Conservation (phyloP, 2,113 vertebrate species). For the Hemiscyllium ocellatum region DNA sequence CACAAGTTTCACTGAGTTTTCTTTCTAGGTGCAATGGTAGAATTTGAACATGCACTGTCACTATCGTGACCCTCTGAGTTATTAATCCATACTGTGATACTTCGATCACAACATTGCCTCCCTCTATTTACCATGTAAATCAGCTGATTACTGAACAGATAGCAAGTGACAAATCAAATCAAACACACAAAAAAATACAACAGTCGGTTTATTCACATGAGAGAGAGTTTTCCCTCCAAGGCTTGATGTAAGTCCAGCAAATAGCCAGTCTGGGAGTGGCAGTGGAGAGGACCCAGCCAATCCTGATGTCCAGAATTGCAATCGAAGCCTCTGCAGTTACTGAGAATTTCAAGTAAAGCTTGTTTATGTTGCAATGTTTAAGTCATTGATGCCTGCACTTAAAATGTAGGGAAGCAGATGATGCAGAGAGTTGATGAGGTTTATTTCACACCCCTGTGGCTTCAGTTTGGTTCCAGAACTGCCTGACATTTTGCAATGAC, state of each 20-base stretch:
- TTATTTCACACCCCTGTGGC: slow-evolving; percentile 13
- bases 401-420: not conserved
- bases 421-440: not conserved
- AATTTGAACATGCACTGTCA: no score
- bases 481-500: not conserved
- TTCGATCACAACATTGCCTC: no score
- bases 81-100: no score
- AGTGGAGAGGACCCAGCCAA: not conserved
- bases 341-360: not conserved
- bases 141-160: not conserved
- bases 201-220: not conserved
- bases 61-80: no score
- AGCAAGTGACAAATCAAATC: not conserved
- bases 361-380: not conserved
- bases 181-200: not conserved
- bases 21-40: no score
- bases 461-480: not conserved
- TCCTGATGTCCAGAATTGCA: not conserved
- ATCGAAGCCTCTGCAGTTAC: not conserved
- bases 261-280: not conserved
- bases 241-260: not conserved
- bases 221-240: not conserved
- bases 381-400: not conserved
- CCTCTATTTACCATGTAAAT: not conserved
- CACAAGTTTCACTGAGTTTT: no score